A percentile compares a stretch with the other conserved stretches of the same genome.
These are phyloP conservation scores for Stictocephala bisonia DNA, from an alignment of 2,888 invertebrate genomes.

Conservation along the genomic window DNA sequence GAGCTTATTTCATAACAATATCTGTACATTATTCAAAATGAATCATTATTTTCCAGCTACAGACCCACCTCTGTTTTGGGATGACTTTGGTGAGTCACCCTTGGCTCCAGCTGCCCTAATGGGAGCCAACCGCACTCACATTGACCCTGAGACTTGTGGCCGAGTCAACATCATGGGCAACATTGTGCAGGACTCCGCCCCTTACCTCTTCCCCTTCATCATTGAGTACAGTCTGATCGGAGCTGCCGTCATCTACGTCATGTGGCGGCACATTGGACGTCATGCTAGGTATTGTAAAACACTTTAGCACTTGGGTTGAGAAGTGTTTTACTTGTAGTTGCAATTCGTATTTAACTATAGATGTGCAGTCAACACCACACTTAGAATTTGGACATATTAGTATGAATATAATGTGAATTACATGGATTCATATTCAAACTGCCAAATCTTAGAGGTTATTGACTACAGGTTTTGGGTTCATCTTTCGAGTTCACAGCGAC, in stretches of 20 bases:
- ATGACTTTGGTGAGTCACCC: conserved; percentile 43
- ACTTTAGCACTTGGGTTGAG: too few species aligned
- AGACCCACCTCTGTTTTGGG: conserved; percentile 49
- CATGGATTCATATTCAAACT: too few species aligned
- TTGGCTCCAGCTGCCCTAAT: conserved; percentile 51
- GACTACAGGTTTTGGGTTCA: too few species aligned
- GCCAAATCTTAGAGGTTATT: too few species aligned
- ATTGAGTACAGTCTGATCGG: conserved; percentile 96
- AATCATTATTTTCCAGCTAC: conserved; percentile 26
- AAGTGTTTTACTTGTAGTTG: too few species aligned
- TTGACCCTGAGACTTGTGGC: conserved; percentile 70
- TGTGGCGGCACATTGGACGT: conserved; percentile 96
- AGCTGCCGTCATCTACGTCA: conserved; percentile 93
- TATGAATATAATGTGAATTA: too few species aligned
- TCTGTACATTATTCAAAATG: neutral
- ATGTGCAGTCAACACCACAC: too few species aligned
- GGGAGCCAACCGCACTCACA: conserved; percentile 59
- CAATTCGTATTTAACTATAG: too few species aligned
- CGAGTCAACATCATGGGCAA: conserved; percentile 92
- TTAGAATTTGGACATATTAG: too few species aligned
- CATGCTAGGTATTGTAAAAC: conserved; percentile 86
- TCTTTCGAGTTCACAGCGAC: too few species aligned
- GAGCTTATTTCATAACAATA: neutral
- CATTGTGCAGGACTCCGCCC: conserved; percentile 92
- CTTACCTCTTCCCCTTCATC: conserved; percentile 95